These are phyloP conservation scores for Unio pictorum DNA, from an alignment of 2,888 invertebrate genomes.

Conservation along the genomic window DNA sequence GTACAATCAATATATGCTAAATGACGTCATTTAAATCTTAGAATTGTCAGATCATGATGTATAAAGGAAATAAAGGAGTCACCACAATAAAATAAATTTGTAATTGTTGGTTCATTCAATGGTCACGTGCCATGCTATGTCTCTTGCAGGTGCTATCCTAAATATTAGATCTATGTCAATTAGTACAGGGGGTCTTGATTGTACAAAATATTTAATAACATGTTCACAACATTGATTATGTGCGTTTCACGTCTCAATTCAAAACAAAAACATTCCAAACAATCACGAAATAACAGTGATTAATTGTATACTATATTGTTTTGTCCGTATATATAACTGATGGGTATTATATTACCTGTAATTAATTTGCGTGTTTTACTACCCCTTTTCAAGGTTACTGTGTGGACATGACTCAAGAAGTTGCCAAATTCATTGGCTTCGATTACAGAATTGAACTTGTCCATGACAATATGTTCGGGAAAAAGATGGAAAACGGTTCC, in stretches of 20 bases:
- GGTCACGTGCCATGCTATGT: too few relatives aligned
- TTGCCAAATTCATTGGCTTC: conserved; percentile 83
- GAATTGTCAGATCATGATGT: too few relatives aligned
- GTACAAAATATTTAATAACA: background rate
- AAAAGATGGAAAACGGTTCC: conserved; percentile 33
- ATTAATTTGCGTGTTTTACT: too few relatives aligned
- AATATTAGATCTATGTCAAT: too few relatives aligned
- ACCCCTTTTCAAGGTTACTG: conserved; percentile 80
- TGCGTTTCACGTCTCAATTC: background rate
- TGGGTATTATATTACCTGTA: background rate
- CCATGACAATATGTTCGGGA: conserved; percentile 88
- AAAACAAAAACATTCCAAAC: rapidly evolving
- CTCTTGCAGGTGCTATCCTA: too few relatives aligned
- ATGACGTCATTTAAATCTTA: too few relatives aligned
- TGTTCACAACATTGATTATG: background rate
- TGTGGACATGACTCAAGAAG: conserved; percentile 88
- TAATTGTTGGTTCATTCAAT: too few relatives aligned
- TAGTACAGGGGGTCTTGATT: too few relatives aligned
- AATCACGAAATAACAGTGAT: background rate
- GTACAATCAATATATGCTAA: too few relatives aligned
- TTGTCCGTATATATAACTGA: background rate
- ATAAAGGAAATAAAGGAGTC: too few relatives aligned
- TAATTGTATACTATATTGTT: background rate
- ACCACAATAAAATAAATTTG: too few relatives aligned
- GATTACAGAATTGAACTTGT: conserved; percentile 88